These are phyloP conservation scores for Torymus tubicola DNA, from an alignment of 2,888 invertebrate genomes.

Conservation along the genomic window DNA sequence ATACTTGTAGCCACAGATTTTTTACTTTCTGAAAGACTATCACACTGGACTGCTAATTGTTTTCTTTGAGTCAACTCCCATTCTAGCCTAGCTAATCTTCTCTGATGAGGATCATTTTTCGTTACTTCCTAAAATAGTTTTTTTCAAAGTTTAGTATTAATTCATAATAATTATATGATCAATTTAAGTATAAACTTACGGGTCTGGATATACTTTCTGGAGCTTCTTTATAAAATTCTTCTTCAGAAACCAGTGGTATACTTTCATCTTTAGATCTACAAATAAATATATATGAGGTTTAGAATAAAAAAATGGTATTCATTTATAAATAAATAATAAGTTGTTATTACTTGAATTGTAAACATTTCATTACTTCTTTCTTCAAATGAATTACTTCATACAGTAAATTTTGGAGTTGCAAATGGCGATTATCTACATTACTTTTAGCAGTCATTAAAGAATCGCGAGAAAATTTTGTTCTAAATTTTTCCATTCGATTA, in stretches of 20 bases:
- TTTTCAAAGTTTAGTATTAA: not conserved
- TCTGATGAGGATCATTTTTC: conserved; percentile 85
- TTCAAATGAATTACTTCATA: conserved; percentile 96
- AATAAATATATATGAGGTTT: conserved; percentile 22
- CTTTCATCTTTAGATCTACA: conserved; percentile 92
- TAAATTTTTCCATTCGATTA: conserved; percentile 92
- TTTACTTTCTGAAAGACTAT: conserved; percentile 86
- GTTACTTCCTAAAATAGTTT: conserved; percentile 80
- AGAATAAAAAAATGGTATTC: not conserved
- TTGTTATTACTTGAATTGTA: conserved; percentile 88
- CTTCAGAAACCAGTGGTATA: conserved; percentile 90
- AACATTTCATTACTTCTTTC: conserved; percentile 95
- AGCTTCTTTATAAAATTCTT: conserved; percentile 90
- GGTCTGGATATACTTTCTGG: conserved; percentile 83
- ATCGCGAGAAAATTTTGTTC: conserved; percentile 89
- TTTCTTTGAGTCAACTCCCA: conserved; percentile 95
- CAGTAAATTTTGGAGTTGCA: conserved; percentile 93
- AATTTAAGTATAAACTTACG: conserved; percentile 76
- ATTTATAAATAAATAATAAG: conserved; percentile 4
- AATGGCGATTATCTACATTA: conserved; percentile 91
- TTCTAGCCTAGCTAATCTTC: conserved; percentile 90
- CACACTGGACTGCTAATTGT: conserved; percentile 86
- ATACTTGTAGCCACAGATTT: conserved; percentile 87
- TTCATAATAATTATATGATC: not conserved
- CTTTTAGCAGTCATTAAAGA: conserved; percentile 89